Evolutionary conservation across 2,113 vertebrate genomes (phyloP).

Genomic region (Halcyon malimbica): DNA sequence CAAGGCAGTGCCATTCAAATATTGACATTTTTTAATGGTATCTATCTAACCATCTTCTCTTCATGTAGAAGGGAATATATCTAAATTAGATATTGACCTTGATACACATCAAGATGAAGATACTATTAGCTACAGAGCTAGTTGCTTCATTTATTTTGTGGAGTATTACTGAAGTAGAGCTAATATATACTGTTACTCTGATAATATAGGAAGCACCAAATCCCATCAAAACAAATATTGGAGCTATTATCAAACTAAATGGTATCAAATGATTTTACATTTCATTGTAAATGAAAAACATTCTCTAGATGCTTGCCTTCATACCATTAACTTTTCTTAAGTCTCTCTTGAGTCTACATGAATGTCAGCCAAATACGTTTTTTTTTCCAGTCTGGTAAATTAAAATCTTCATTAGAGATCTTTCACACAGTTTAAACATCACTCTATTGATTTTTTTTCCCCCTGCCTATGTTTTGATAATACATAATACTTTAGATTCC

Average conservation of each 20-base stretch:
- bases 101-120: neutral
- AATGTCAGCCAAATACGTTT: neutral
- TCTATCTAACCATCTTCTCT: neutral
- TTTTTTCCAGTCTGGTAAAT: neutral
- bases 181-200: neutral
- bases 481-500: neutral
- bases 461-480: neutral
- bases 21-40: neutral
- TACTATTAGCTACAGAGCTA: neutral
- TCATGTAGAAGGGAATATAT: neutral
- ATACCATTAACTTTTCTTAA: neutral
- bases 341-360: neutral
- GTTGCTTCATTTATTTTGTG: neutral
- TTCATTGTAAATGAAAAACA: neutral
- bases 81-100: neutral
- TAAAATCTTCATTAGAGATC: neutral
- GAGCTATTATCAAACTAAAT: neutral
- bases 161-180: neutral
- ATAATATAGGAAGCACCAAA: neutral
- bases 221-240: neutral
- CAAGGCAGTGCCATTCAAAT: neutral
- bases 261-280: neutral
- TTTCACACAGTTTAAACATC: neutral
- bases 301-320: neutral
- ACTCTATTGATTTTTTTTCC: neutral